phyloP scores from a whole-genome alignment of 2,797 vertebrate genomes.

The Acipenser transmontanus region DNA sequence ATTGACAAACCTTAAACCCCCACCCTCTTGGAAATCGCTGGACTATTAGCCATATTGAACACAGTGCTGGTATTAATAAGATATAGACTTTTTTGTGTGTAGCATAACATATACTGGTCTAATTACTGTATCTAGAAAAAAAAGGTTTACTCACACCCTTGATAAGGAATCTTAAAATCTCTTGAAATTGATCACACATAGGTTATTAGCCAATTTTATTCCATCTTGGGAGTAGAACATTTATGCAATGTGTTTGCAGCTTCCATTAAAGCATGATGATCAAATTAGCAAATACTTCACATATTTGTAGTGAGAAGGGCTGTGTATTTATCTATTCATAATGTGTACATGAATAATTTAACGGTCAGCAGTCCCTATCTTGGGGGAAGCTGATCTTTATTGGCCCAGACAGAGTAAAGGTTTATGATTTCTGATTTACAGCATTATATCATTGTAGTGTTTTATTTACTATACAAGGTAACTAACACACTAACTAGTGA shows the following conservation, averaged over 20 bases:
- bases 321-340: conserved; percentile 64
- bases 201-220: not conserved
- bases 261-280: conserved; percentile 60
- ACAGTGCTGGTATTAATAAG: conserved; percentile 38
- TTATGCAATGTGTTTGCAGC: conserved; percentile 51
- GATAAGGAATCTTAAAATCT: conserved; percentile 37
- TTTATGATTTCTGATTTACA: conserved; percentile 40
- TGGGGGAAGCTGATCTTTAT: conserved; percentile 39
- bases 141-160: conserved; percentile 25
- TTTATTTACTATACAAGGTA: too few relatives aligned
- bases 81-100: conserved; percentile 41
- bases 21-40: conserved; percentile 28
- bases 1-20: conserved; percentile 54
- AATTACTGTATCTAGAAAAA: conserved; percentile 36
- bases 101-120: conserved; percentile 36
- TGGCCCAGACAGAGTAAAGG: conserved; percentile 47
- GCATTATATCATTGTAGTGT: conserved; percentile 32
- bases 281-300: conserved; percentile 58
- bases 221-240: not conserved
- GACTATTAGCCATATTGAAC: conserved; percentile 19
- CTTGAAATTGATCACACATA: not conserved
- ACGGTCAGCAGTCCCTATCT: conserved; percentile 52
- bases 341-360: conserved; percentile 60
- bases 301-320: conserved; percentile 51
- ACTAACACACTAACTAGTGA: too few relatives aligned